These are phyloP conservation scores for Volucella inanis DNA, from an alignment of 2,888 invertebrate species.

Conservation along the genomic window DNA sequence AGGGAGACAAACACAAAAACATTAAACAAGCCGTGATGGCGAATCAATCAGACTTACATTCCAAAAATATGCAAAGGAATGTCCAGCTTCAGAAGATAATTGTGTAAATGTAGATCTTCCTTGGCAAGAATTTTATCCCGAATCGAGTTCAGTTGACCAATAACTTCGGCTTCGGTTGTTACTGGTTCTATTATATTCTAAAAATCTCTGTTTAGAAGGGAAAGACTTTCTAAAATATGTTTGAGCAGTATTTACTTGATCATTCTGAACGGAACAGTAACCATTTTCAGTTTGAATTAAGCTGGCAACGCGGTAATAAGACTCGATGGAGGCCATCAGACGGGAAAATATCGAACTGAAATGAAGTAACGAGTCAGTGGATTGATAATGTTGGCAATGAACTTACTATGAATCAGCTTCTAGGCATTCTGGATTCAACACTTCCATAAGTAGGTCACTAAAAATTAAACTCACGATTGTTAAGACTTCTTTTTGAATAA, in stretches of 20 bases:
- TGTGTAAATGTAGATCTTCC: conserved; percentile 86
- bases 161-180: conserved; percentile 84
- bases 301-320: conserved; percentile 86
- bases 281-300: conserved; percentile 84
- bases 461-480: conserved; percentile 77
- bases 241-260: conserved; percentile 63
- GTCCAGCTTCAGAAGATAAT: conserved; percentile 88
- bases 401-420: conserved; percentile 93
- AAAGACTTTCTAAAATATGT: background rate
- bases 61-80: conserved; percentile 94
- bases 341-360: conserved; percentile 86
- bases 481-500: background rate
- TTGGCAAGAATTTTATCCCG: conserved; percentile 87
- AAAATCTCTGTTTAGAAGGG: background rate
- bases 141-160: conserved; percentile 85
- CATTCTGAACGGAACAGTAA: conserved; percentile 82
- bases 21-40: background rate
- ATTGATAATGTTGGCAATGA: background rate
- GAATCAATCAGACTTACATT: conserved; percentile 85
- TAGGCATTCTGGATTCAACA: conserved; percentile 87
- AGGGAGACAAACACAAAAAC: conserved; percentile 58
- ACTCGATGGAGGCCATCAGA: conserved; percentile 86
- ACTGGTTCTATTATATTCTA: conserved; percentile 57
- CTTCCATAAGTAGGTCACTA: conserved; percentile 86
- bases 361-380: conserved; percentile 57